Base-by-base conservation (phyloP, 2,113 vertebrate genomes). In the Xyrauchen texanus region DNA sequence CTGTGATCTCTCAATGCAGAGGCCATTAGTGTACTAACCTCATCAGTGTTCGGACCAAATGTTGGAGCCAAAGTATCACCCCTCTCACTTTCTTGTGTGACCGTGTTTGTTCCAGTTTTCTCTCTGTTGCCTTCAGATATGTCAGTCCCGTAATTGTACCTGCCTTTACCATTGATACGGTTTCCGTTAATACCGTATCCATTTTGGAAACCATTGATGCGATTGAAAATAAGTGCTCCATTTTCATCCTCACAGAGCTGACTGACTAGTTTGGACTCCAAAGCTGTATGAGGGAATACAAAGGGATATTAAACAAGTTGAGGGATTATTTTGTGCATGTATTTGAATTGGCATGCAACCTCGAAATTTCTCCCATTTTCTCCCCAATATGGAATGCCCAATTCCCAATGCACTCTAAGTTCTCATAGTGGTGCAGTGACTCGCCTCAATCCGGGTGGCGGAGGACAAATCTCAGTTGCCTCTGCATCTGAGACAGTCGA, bases 231-330 rank as follows among this genome's bases (percentile, higher is more conserved):
- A 61, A 94, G 89, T 21, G 91, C 93, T 4, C 94, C 93, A 10
- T 94, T 95, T 89, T 96, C 95, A 89, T 97, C 95, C 89, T 97
- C 94, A 88, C 96, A 97, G 85, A 97, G 95, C 60, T 96, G 94
- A 83, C 89, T 96, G 52, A 96, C 93, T 53, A 97, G 91, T 90
- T 96, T 93, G 6, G 94, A 96, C 81, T 98, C 96, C 87, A 98
- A 86, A 76, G 93, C 96, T 95, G 73, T 49, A 84, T 85, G 77
- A 71, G 5, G 6, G 60, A 45, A 68, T 34, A 45, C 3, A 65
- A 21, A 53, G 9, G 15, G 8, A 47, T 11, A 6, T 49, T 6
- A 49, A 34, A 34, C 21, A 34, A 34, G 21, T 34, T 34, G 21
- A 34, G 21, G n/a, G n/a, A n/a, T n/a, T n/a, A n/a, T n/a, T n/a